Evolutionary conservation across 2,113 vertebrate species (phyloP), one percentile per base, ranked within the genome.

Genomic region (Labeo rohita): DNA sequence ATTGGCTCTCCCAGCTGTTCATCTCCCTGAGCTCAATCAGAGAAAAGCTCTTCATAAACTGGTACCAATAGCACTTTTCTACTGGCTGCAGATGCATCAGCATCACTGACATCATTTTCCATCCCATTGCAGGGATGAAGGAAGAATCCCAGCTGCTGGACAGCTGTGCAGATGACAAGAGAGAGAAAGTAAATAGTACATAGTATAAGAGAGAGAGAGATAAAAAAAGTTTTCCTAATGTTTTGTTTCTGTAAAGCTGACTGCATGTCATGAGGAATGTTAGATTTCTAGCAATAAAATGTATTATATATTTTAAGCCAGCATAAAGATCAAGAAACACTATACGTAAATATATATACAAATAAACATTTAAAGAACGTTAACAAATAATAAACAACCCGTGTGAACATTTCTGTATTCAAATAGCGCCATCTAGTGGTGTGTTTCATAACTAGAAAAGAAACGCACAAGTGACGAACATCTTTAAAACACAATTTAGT

Each of bases 341-440:
- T 4, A 16, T 8, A 18, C 47, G 2, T n/a, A 73, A n/a, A 73
- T 76, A 15, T 52, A 50, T 7, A 16, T 61, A 16, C 15, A 70
- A 39, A 9, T 4, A 63, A 28, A 1, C 39, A 3, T 70, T 70
- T 11, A 47, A 73, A 12, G 4, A 15, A 77, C 15, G 8, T 21
- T 52, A 9, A 10, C 39, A 45, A 34, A 54, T 5, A 68, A n/a
- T 15, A 54, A 43, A 76, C n/a, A 61, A n/a, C 36, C 9, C 56
- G 5, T 45, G 56, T 9, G n/a, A 61, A 11, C 15, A 15, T 50
- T 43, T 59, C 3, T 23, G 36, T 65, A 47, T 49, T 45, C 28
- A 49, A 21, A 85, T 16, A 49, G 16, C 72, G 43, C 84, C 88
- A 85, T 65, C 88, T 87, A 9, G 73, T 50, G 88, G 52, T 50